Conservation (phyloP, 2,113 vertebrate genomes). For the Hippopotamus amphibius region DNA sequence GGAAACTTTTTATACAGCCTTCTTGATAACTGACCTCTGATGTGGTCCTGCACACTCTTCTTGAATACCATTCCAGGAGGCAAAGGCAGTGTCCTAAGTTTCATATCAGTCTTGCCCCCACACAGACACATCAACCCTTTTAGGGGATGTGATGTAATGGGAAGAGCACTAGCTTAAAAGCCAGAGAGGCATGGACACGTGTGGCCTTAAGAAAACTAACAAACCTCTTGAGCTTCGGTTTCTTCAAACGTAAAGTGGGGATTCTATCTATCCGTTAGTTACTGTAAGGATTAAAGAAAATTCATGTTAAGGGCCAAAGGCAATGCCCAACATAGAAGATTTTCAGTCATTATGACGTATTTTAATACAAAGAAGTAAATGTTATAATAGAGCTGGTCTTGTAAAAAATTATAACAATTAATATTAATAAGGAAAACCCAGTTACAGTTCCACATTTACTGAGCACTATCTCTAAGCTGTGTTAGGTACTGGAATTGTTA, state of each 20-base stretch:
- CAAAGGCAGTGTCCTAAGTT: slow-evolving; percentile 25
- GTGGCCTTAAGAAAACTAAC: background rate
- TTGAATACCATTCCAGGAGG: slow-evolving; percentile 17
- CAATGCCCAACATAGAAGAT: background rate
- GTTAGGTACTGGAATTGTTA: background rate
- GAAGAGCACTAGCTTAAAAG: slow-evolving; percentile 27
- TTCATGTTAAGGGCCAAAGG: background rate
- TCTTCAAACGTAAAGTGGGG: slow-evolving; percentile 22
- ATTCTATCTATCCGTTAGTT: background rate
- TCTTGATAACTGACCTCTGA: background rate
- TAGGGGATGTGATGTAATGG: background rate
- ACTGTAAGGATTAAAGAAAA: slow-evolving; percentile 35
- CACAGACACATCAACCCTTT: background rate
- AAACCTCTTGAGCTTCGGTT: background rate
- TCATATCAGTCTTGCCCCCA: background rate
- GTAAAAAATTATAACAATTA: background rate
- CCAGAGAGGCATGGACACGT: background rate
- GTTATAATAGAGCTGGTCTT: background rate
- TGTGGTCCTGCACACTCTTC: background rate
- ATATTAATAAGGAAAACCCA: background rate
- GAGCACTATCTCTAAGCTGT: background rate
- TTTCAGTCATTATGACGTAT: background rate
- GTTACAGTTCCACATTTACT: background rate
- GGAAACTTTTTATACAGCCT: slow-evolving; percentile 34
- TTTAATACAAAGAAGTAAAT: background rate